Evolutionary conservation across 2,113 vertebrate species (phyloP), one percentile per base, ranked within the genome.

Genomic region (Nothobranchius kuhntae): DNA sequence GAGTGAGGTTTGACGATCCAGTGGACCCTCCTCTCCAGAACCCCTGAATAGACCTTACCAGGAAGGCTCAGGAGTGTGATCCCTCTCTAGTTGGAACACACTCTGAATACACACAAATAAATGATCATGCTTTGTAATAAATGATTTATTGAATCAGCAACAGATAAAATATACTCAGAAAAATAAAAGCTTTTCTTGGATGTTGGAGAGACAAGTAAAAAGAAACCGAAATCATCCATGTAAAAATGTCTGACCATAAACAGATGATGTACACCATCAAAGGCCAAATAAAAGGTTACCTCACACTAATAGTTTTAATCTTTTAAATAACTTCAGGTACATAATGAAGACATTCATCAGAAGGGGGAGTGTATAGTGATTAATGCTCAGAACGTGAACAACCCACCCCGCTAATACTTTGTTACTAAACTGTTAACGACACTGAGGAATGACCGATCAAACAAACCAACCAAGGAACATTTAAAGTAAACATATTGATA

Each of bases 131-230:
- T 75, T 75, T 8, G 46, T 40, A 8, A 40, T 8, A 57, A 61
- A 42, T 56, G 21, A 36, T 84, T 84, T 88, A 88, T 77, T 88
- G 7, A 26, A 55, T 17, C 68, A 46, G 62, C 14, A 40, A 24
- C 24, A 60, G 30, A 6, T 63, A 11, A 61, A 40, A 30, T 53
- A 59, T 40, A 13, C 13, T 67, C 11, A 36, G 45, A 69, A 78
- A 77, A 86, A 83, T 80, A 86, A 66, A 61, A 47, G 9, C 1
- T 51, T 44, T 51, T 35, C 45, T 4, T 64, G 21, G 13, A 51
- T 24, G 56, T 53, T 48, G 5, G n/a, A 51, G 13, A 24, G 35
- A 47, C 44, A 30, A 30, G 4, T 30, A 30, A 50, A 47, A 73
- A 64, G 35, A 44, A 60, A 6, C 53, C 35, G 61, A 38, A 48